Conservation (phyloP, 2,888 invertebrate species). For the Seladonia tumulorum region DNA sequence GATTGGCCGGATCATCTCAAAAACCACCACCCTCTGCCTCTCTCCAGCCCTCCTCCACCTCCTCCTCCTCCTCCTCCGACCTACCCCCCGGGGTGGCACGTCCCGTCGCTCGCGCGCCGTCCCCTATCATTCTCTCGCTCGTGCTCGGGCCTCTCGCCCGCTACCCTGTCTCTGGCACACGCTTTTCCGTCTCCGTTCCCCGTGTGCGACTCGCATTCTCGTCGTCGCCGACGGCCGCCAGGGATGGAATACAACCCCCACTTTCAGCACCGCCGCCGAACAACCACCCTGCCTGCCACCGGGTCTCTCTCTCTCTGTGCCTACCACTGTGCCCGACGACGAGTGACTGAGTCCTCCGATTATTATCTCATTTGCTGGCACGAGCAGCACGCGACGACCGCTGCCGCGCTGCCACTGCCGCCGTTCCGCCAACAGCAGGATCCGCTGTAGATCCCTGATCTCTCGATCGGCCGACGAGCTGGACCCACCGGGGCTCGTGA, state of each 20-base stretch:
- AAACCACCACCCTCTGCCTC: constrained; percentile 80
- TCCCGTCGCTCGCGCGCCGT: constrained; percentile 16
- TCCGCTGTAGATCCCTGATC: constrained; percentile 61
- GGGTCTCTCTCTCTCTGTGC: constrained; percentile 49
- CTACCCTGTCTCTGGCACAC: constrained; percentile 33
- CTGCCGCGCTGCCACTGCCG: constrained; percentile 16
- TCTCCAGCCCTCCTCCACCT: constrained; percentile 64
- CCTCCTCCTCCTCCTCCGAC: constrained; percentile 38
- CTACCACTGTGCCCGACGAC: constrained; percentile 75
- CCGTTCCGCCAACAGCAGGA: constrained; percentile 41
- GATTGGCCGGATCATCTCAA: constrained; percentile 85
- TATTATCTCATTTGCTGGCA: constrained; percentile 83
- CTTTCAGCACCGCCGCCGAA: constrained; percentile 72
- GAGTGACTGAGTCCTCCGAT: constrained; percentile 80
- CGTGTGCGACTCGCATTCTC: constrained; percentile 47
- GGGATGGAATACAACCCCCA: constrained; percentile 78
- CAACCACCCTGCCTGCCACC: constrained; percentile 73
- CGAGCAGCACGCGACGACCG: constrained; percentile 72
- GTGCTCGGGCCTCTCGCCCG: constrained; percentile 18
- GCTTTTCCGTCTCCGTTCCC: constrained; percentile 41
- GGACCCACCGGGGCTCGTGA: not conserved
- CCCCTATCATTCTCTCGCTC: constrained; percentile 46
- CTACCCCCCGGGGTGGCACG: not conserved
- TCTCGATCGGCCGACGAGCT: constrained; percentile 39
- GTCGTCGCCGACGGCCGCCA: constrained; percentile 66